Conservation (phyloP, 2,797 vertebrate genomes). For the Philypnodon macrostomus region DNA sequence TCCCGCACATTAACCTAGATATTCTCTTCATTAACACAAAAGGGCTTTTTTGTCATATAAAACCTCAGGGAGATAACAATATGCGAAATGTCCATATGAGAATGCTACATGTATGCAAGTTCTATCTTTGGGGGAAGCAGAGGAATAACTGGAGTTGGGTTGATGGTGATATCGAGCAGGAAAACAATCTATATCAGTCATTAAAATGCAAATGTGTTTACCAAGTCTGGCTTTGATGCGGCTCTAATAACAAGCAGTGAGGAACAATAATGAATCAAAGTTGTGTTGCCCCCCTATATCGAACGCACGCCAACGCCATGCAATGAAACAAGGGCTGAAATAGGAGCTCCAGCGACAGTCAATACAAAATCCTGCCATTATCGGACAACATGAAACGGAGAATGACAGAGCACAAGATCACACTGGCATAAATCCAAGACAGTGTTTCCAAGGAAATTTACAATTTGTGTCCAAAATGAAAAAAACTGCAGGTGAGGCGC, state of each 20-base stretch:
- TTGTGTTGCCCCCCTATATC: slow-evolving; percentile 61
- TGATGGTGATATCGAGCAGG: slow-evolving; percentile 50
- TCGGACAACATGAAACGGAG: slow-evolving; percentile 46
- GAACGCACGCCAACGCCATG: slow-evolving; percentile 44
- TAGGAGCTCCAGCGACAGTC: slow-evolving; percentile 58
- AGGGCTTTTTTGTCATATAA: slow-evolving; percentile 31
- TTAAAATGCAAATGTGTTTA: slow-evolving; percentile 77
- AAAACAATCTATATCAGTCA: slow-evolving; percentile 71
- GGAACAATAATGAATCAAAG: slow-evolving; percentile 70
- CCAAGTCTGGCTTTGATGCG: slow-evolving; percentile 63
- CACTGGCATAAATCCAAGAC: slow-evolving; percentile 42
- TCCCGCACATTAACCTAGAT: slow-evolving; percentile 64
- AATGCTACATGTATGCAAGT: slow-evolving; percentile 20
- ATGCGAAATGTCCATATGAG: slow-evolving; percentile 17
- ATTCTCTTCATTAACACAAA: slow-evolving; percentile 56
- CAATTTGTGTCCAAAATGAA: slow-evolving; percentile 47
- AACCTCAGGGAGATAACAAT: slow-evolving; percentile 22
- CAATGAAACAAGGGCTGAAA: slow-evolving; percentile 67
- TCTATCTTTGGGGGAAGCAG: slow-evolving; percentile 19
- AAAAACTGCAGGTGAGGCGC: slow-evolving; percentile 13
- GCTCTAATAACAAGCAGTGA: slow-evolving; percentile 67
- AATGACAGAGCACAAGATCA: slow-evolving; percentile 46
- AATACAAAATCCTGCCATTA: slow-evolving; percentile 56
- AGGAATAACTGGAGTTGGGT: slow-evolving; percentile 21
- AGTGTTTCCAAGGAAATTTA: slow-evolving; percentile 50